Base-by-base conservation (phyloP, 2,888 invertebrate species). In the Agrilus mali region DNA sequence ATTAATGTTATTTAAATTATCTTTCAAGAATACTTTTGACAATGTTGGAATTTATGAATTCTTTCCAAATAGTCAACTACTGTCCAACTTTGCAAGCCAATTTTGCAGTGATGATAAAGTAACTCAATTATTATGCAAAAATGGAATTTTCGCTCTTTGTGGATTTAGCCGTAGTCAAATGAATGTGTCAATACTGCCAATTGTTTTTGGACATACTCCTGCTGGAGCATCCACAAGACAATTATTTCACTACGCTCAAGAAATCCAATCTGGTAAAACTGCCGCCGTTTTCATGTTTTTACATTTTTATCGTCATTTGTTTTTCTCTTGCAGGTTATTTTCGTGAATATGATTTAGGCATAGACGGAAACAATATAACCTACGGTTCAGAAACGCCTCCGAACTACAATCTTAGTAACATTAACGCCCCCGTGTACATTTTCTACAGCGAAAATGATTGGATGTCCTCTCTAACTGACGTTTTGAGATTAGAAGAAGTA, bases 181-280 rank as follows among this genome's bases (percentile, higher is more conserved):
- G 54, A 64, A 65, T 44, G 51, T 51, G 0, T 58, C 59, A 1
- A 39, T 60, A 2, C 41, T 66, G 17, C 59, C 60, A 2, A 50
- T 51, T 13, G 40, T 60, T 13, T 49, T 54, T 47, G 57, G 52
- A 14, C 57, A 59, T 33, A 53, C 59, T 6, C 65, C 65, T 7
- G 63, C 63, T 34, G 65, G 64, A 35, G 34, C 53, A 27, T 71
- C 83, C 1, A 72, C 75, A 2, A 73, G 75, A 53, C 83, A 84
- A 59, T 62, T 86, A n/a, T 66, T 76, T 5, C 86, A 86, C 60
- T 86, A 74, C 56, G 77, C 70, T 0, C 86, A 86, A 63, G 67
- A 74, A 8, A 71, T 76, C 16, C 55, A 62, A n/a, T 69, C 68
- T 36, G 54, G 56, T 50, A 44, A 40, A 20, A 32, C 1, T 20